These are phyloP conservation scores for Peucedramus taeniatus DNA, from an alignment of 2,113 vertebrate species.

Conservation along the genomic window DNA sequence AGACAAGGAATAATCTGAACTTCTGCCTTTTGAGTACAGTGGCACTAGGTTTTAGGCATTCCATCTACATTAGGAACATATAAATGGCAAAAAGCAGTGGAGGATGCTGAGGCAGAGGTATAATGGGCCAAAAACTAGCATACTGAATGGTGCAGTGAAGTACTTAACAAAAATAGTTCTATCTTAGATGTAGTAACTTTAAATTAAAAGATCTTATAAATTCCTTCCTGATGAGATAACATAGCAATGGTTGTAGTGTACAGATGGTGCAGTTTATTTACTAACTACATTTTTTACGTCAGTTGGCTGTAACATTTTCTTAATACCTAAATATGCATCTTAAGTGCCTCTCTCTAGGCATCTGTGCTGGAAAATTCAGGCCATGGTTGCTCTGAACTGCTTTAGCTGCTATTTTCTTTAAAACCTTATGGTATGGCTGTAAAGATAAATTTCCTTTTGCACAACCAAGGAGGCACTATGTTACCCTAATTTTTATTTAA, in stretches of 20 bases:
- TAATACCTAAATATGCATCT: conserved; percentile 15
- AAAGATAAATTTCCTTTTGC: not conserved
- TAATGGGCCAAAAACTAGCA: not conserved
- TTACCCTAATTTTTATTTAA: not conserved
- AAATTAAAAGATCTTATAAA: conserved; percentile 21
- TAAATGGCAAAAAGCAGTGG: not conserved
- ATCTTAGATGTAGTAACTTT: not conserved
- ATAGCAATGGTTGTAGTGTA: not conserved
- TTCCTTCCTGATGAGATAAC: conserved; percentile 18
- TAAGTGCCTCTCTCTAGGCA: conserved; percentile 1
- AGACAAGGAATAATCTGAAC: not conserved
- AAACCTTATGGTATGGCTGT: not conserved
- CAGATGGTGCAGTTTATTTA: conserved; percentile 48
- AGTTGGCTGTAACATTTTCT: conserved; percentile 34
- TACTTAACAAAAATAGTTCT: not conserved
- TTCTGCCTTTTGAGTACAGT: not conserved
- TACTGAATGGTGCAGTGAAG: not conserved
- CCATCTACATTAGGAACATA: not conserved
- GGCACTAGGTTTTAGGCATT: not conserved
- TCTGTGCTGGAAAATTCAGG: conserved; percentile 28
- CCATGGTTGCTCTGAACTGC: not conserved
- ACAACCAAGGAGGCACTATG: not conserved
- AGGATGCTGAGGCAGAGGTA: not conserved
- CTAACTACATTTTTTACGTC: not conserved
- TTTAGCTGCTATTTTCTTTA: conserved; percentile 10